Base-by-base conservation (phyloP, 2,888 invertebrate species). In the Ectemnius lituratus region DNA sequence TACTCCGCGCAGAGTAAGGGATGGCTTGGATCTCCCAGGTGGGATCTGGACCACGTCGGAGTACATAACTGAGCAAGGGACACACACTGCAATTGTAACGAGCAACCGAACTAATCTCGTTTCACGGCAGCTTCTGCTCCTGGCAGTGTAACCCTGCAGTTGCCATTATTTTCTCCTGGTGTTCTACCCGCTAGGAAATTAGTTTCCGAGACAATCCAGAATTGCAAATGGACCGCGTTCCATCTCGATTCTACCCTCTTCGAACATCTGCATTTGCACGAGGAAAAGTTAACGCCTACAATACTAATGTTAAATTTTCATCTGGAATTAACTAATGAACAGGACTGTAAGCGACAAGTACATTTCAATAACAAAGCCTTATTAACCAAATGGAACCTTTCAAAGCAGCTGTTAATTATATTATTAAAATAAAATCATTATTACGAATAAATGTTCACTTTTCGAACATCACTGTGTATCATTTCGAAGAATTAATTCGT, bases 41-140 rank as follows among this genome's bases (percentile, higher is more conserved):
- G 81, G 73, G 56, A 70, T 76, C 71, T 23, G 23, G 72, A 74
- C 72, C 68, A 59, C 52, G 70, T 70, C 72, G 67, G 56, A 37
- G 75, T 76, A 37, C 37, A 8, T 11, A 79, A 81, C 83, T 71
- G 80, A 60, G 72, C 75, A 68, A 77, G 69, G 69, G 62, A 70
- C 46, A 28, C 61, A 62, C 62, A 62, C 49, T 46, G 65, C 71
- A 73, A 65, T 81, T 83, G 83, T 81, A 84, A 82, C 79, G 72
- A 83, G 75, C 80, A 76, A 76, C 71, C 78, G 67, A 88, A 88
- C 88, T 87, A 88, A 88, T 87, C 87, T 87, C 85, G 86, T 87
- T 87, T 79, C 76, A 73, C 56, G 63, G 68, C 69, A 65, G 73
- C 76, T 78, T 83, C 82, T 82, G 83, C 79, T 77, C 77, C 71